phyloP scores from a whole-genome alignment of 2,888 invertebrate species.

The Rhagophthalmus giganteus region DNA sequence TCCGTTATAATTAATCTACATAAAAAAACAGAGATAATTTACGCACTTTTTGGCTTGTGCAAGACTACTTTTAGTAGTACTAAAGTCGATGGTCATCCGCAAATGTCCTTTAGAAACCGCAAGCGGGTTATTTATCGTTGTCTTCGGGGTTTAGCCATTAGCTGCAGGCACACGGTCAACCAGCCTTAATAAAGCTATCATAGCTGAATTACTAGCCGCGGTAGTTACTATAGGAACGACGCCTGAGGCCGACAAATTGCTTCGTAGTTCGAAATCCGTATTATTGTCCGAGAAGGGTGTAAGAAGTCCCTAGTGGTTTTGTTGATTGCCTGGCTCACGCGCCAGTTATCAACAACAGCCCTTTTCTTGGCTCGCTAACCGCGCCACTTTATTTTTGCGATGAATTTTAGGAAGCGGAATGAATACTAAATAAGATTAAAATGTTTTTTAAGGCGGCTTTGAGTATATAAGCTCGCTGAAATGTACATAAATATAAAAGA shows the following conservation, averaged over 20 bases:
- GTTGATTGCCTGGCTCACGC: conserved; percentile 27
- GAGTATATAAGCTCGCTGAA: conserved; percentile 1
- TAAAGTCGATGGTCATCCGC: conserved; percentile 31
- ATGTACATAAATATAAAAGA: background rate
- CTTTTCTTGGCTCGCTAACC: conserved; percentile 17
- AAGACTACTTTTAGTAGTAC: no score
- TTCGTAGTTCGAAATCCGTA: conserved; percentile 29
- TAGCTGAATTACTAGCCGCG: conserved; percentile 40
- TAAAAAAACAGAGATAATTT: no score
- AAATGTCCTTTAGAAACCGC: no score
- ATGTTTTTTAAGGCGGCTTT: conserved; percentile 3
- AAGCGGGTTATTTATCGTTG: conserved; percentile 49
- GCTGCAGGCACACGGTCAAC: conserved; percentile 45
- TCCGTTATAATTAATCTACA: no score
- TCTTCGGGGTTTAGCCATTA: conserved; percentile 46
- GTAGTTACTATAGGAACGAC: conserved; percentile 38
- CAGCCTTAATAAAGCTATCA: conserved; percentile 50
- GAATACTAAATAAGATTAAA: conserved; percentile 13
- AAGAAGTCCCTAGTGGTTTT: conserved; percentile 29
- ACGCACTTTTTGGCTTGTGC: no score
- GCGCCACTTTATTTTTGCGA: conserved; percentile 13
- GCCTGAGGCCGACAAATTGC: conserved; percentile 39
- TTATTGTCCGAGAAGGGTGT: conserved; percentile 29
- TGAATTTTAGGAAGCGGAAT: conserved; percentile 13
- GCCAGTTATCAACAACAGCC: conserved; percentile 24